Evolutionary conservation across 2,797 vertebrate genomes (phyloP).

Genomic region (Cyclopterus lumpus): DNA sequence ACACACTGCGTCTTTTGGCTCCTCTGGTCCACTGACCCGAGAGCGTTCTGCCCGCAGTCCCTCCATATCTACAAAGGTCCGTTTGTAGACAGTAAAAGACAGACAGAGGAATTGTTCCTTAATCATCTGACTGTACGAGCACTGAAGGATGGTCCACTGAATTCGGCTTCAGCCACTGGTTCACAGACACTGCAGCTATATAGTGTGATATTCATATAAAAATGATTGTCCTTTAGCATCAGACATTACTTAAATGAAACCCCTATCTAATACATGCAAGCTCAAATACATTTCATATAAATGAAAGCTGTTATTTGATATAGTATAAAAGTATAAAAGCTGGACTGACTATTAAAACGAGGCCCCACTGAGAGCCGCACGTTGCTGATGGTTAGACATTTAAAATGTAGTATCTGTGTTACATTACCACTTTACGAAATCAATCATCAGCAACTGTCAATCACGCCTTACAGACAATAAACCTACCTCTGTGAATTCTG

Average conservation of each 20-base stretch:
- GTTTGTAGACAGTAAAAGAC: constrained; percentile 35
- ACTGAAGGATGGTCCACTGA: background rate
- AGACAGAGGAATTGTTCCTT: constrained; percentile 8
- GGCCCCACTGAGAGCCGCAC: constrained; percentile 1
- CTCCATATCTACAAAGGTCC: constrained; percentile 32
- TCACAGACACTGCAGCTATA: background rate
- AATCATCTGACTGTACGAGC: constrained; percentile 37
- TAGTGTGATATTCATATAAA: background rate
- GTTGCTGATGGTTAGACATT: constrained; percentile 16
- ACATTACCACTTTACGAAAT: background rate
- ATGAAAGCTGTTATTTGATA: constrained; percentile 11
- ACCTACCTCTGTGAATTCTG: constrained; percentile 22
- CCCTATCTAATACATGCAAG: background rate
- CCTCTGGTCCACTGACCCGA: constrained; percentile 31
- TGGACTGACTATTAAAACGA: constrained; percentile 9
- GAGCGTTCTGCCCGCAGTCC: constrained; percentile 17
- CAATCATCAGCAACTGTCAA: background rate
- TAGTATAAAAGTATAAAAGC: constrained; percentile 2
- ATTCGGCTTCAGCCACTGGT: background rate
- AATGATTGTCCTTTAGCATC: background rate
- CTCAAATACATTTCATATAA: background rate
- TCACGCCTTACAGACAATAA: background rate
- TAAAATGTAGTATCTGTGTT: background rate
- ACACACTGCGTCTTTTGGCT: constrained; percentile 31
- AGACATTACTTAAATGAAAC: background rate